Evolutionary conservation across 2,797 vertebrate species (phyloP).

Genomic region (Loriculus beryllinus): DNA sequence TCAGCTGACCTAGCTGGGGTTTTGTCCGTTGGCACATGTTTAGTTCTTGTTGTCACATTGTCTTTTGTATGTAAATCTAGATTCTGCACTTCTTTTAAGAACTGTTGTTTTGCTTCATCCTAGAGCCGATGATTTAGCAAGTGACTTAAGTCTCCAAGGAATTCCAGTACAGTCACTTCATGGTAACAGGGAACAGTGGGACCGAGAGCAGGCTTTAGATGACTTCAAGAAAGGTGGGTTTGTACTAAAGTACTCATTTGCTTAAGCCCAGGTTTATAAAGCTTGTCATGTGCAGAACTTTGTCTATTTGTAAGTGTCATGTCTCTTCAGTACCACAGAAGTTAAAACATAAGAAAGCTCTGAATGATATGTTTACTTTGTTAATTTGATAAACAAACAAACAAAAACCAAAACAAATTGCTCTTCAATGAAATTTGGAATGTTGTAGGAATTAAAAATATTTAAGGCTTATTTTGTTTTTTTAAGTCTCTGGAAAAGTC

Average conservation of each 20-base stretch:
- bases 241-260: background rate
- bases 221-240: slow-evolving; percentile 89
- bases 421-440: background rate
- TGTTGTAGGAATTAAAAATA: background rate
- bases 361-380: background rate
- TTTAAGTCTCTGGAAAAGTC: background rate
- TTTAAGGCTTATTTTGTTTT: background rate
- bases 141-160: slow-evolving; percentile 87
- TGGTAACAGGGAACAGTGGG: slow-evolving; percentile 89
- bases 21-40: background rate
- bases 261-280: background rate
- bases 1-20: background rate
- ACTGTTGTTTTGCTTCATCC: background rate
- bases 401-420: background rate
- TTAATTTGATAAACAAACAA: background rate
- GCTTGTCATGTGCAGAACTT: background rate
- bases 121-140: slow-evolving; percentile 92
- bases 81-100: background rate
- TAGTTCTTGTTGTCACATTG: background rate
- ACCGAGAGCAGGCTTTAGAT: slow-evolving; percentile 90
- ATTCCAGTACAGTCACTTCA: slow-evolving; percentile 91
- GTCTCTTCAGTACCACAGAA: background rate
- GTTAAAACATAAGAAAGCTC: background rate
- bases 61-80: background rate
- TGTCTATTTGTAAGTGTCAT: background rate